Conservation (phyloP, 2,888 invertebrate species). For the Geophilus truncorum region DNA sequence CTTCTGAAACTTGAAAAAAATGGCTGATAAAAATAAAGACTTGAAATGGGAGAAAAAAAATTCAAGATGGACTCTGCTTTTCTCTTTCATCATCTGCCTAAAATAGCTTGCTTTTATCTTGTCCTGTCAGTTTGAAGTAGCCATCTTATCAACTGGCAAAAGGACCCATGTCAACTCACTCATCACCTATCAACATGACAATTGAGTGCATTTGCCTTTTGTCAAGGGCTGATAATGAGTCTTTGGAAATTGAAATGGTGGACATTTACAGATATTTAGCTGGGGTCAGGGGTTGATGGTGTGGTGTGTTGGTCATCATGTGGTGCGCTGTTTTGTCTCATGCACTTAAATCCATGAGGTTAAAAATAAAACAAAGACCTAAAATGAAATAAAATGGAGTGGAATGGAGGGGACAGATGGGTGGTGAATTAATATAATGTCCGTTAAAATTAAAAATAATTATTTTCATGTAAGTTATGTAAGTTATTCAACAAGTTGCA, state of each 20-base stretch:
- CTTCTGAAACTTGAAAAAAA: not conserved
- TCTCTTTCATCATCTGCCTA: not conserved
- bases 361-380: not conserved
- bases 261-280: not conserved
- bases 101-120: slow-evolving; percentile 14
- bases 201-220: slow-evolving; percentile 21
- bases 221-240: not conserved
- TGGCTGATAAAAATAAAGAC: not conserved
- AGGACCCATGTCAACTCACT: slow-evolving; percentile 18
- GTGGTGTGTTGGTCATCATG: not conserved
- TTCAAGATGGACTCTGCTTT: not conserved
- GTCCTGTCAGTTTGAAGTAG: not conserved
- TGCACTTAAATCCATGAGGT: not conserved
- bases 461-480: no score
- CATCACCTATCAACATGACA: slow-evolving; percentile 13
- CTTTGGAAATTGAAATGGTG: not conserved
- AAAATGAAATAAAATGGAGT: not conserved
- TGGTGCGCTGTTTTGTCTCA: not conserved
- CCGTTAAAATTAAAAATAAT: no score
- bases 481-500: no score
- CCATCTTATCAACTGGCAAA: slow-evolving; percentile 14
- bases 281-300: not conserved
- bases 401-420: not conserved
- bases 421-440: no score
- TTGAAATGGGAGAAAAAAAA: not conserved